Base-by-base conservation (phyloP, 1,140 invertebrate genomes). In the Drosophila auraria region DNA sequence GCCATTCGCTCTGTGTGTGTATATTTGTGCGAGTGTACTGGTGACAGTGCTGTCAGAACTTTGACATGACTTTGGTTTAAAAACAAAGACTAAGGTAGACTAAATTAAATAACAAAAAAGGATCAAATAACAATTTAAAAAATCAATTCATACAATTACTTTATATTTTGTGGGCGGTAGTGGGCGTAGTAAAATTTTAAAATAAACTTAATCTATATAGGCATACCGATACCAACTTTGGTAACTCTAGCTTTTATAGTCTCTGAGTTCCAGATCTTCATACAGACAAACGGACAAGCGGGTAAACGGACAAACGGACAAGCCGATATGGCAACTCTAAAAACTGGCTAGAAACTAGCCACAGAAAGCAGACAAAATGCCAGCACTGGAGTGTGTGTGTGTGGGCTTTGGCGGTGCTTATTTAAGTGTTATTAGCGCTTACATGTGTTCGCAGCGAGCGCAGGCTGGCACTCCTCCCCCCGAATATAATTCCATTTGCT, bases 341-440 rank as follows among this genome's bases (percentile, higher is more conserved):
- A 53, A 17, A 3, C 6, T 56, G 3, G 7, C 53, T 4, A 15
- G 14, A 38, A 23, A 23, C 3, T 36, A 36, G 30, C 30, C 0
- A 20, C 17, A 54, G 33, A 38, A 38, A 5, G 33, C 20, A 3
- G 11, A 3, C 17, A 36, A 54, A 54, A 20, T 56, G 53, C 17
- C 53, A 38, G 4, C 30, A 56, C 53, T 56, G 54, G n/a, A 1
- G 47, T 65, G 40, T 60, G 50, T 66, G 62, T 57, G 27, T 78
- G 58, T 47, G 45, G 47, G 60, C 66, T 40, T 59, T 51, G 60
- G 53, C 68, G 50, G 80, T 75, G 81, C 78, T 64, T 87, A 70
- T 87, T 87, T 87, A 87, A 87, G 83, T 87, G 81, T 87, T 87
- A 89, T 87, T 87, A 87, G 84, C 80, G 83, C 78, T 87, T 87